phyloP scores from a whole-genome alignment of 2,113 vertebrate species.

The Mionectes macconnelli region DNA sequence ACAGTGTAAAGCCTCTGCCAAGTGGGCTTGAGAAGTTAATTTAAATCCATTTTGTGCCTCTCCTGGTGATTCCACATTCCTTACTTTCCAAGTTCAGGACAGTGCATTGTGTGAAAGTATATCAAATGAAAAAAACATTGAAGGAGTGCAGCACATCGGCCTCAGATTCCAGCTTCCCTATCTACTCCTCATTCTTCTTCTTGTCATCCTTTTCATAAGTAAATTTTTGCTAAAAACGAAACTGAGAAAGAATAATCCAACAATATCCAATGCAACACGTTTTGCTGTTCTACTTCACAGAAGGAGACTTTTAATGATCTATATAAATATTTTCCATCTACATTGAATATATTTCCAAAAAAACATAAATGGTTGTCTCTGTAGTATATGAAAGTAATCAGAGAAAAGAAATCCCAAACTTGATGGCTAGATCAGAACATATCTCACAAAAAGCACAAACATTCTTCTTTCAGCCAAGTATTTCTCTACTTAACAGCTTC shows the following conservation, averaged over 20 bases:
- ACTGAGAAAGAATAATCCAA: not conserved
- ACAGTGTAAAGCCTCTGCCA: not conserved
- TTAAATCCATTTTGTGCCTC: not conserved
- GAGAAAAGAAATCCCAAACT: not conserved
- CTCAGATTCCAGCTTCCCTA: not conserved
- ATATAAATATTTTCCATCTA: not conserved
- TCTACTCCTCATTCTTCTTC: not conserved
- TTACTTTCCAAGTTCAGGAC: not conserved
- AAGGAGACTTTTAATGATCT: not conserved
- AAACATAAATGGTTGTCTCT: not conserved
- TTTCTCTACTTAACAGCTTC: not conserved
- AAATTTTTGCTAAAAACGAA: not conserved
- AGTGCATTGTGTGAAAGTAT: not conserved
- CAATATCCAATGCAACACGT: not conserved
- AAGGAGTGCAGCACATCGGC: not conserved
- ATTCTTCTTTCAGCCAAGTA: not conserved
- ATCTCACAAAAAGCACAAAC: not conserved
- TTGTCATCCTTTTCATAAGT: not conserved
- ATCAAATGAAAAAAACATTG: not conserved
- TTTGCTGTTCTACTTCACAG: not conserved
- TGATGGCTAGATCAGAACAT: not conserved
- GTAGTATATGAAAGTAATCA: not conserved
- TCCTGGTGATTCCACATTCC: not conserved
- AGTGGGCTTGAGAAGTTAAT: not conserved
- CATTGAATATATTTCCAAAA: not conserved